phyloP scores from a whole-genome alignment of 2,888 invertebrate species.

The Hedya salicella region DNA sequence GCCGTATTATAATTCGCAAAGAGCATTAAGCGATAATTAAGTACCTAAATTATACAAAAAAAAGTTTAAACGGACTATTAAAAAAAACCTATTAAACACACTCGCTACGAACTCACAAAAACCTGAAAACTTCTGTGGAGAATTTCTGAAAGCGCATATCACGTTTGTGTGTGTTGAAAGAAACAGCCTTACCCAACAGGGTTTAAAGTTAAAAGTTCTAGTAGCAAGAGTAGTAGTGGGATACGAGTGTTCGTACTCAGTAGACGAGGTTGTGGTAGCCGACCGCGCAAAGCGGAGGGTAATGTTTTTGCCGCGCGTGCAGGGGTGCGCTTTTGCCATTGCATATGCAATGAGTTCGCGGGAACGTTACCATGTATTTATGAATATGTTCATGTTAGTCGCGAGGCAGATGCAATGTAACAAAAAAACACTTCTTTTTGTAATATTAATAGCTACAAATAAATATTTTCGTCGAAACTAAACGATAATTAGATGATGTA shows the following conservation, averaged over 20 bases:
- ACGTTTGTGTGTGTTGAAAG: neutral
- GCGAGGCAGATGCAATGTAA: neutral
- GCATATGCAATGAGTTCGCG: conserved; percentile 36
- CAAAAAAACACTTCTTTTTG: too few species aligned
- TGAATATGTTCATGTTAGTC: conserved; percentile 4
- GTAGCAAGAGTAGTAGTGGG: neutral
- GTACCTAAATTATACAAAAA: conserved; percentile 10
- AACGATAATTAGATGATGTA: too few species aligned
- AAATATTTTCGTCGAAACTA: too few species aligned
- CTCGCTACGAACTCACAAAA: neutral
- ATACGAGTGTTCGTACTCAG: neutral
- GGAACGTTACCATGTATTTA: conserved; percentile 19
- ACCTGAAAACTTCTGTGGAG: neutral
- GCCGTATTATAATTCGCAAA: conserved; percentile 11
- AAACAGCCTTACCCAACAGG: neutral
- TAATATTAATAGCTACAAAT: too few species aligned
- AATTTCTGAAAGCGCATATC: neutral
- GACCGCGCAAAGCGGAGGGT: conserved; percentile 13
- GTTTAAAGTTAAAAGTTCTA: conserved; percentile 1
- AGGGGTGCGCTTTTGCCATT: conserved; percentile 35
- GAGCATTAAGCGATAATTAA: conserved; percentile 5
- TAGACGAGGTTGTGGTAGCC: neutral
- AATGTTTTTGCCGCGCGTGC: conserved; percentile 27
- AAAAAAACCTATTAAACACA: neutral
- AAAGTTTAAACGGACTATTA: conserved; percentile 10